Evolutionary conservation across 2,797 vertebrate genomes (phyloP), one percentile per base, ranked within the genome.

Genomic region (Petrocephalus sullivani): DNA sequence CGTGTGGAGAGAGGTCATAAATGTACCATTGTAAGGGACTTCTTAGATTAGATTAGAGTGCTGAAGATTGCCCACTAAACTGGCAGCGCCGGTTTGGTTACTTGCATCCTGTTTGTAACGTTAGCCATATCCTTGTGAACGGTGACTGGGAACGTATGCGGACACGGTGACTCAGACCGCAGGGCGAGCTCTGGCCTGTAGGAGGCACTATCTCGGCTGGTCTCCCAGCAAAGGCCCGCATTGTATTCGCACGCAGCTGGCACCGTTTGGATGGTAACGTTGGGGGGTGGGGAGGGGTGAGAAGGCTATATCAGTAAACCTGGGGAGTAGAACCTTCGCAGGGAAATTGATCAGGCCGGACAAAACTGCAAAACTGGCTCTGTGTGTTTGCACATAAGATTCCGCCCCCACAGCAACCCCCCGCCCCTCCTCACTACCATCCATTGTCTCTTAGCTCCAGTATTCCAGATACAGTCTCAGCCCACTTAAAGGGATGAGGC

Each of bases 361-460:
- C 91, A 93, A 91, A 91, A 87, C 90, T 83, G 89, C 89, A 90
- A 90, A 90, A 87, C 92, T 90, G 90, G 87, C 91, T 88, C 87
- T 82, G 83, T 86, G 61, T 93, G 92, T 93, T 93, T 93, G 90
- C 91, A 90, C 91, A 90, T 89, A 89, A 91, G 90, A 92, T 93
- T 91, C 90, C 33, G 86, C 89, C 84, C 33, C 51, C 46, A 54
- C 51, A 37, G n/a, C 49, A 53, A 56, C 51, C 33, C n/a, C 7
- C 58, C 6, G 6, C 81, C 23, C 9, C 89, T 87, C 88, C 91
- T 90, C 41, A n/a, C 85, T 33, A 51, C n/a, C 85, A 19, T 57
- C 33, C 87, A 91, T 93, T 93, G 92, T 93, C 91, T 90, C 90
- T 90, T 90, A 53, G 49, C 85, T 56, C 87, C 89, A 90, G 90